A percentile compares a stretch with the other conserved stretches of the same genome.
These are phyloP conservation scores for Setipinna tenuifilis DNA, from an alignment of 2,797 vertebrate species.

Conservation along the genomic window DNA sequence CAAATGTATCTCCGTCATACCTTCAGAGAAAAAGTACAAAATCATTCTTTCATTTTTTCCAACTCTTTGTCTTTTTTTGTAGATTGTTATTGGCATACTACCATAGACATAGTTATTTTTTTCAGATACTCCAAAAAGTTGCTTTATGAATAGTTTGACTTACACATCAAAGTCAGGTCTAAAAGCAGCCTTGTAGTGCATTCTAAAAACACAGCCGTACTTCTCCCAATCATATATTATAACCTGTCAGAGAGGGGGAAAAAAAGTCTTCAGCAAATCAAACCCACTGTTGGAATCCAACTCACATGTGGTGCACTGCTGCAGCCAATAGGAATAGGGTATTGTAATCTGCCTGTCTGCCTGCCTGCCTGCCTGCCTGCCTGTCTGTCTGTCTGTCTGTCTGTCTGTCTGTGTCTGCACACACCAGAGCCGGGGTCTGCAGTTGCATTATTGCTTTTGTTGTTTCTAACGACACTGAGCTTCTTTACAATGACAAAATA, in stretches of 20 bases:
- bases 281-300: too few species aligned
- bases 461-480: background rate
- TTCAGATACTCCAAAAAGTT: background rate
- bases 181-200: constrained; percentile 33
- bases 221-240: constrained; percentile 40
- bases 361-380: too few species aligned
- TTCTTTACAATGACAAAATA: background rate
- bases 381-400: too few species aligned
- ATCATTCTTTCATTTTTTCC: background rate
- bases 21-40: constrained; percentile 2
- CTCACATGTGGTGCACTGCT: too few species aligned
- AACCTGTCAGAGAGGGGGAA: constrained; percentile 14
- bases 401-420: too few species aligned
- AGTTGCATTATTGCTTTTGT: background rate
- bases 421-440: too few species aligned
- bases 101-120: background rate
- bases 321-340: too few species aligned
- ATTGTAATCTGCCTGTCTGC: too few species aligned
- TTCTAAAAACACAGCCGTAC: constrained; percentile 43
- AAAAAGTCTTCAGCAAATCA: background rate
- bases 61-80: background rate
- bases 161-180: constrained; percentile 29
- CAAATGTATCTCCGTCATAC: constrained; percentile 44
- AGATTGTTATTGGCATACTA: background rate
- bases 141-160: constrained; percentile 11